Conservation (phyloP, 1,140 invertebrate genomes). For the Antheraea mylitta region DNA sequence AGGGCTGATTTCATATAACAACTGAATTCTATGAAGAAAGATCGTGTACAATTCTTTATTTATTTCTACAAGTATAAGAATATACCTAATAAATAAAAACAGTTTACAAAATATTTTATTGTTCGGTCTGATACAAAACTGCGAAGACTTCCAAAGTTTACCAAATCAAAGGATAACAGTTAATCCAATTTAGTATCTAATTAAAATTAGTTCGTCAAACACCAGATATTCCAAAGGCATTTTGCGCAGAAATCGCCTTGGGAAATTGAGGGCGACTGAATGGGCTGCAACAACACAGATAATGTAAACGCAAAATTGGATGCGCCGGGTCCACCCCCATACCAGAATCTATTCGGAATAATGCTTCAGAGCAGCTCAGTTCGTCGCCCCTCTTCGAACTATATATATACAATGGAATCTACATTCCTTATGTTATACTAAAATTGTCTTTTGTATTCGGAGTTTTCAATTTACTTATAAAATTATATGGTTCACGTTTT, state of each 20-base stretch:
- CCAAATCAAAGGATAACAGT: background rate
- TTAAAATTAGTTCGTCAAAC: slow-evolving; percentile 19
- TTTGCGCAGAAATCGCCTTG: slow-evolving; percentile 24
- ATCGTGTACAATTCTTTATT: too few species aligned
- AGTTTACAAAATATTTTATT: too few species aligned
- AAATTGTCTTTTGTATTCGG: background rate
- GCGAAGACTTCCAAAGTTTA: background rate
- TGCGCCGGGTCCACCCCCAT: slow-evolving; percentile 22
- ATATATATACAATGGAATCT: background rate
- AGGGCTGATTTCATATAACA: too few species aligned
- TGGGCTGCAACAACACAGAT: slow-evolving; percentile 41
- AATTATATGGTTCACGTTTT: too few species aligned
- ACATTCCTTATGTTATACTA: background rate
- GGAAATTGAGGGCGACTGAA: slow-evolving; percentile 26
- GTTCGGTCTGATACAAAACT: background rate
- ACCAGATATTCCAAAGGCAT: slow-evolving; percentile 26
- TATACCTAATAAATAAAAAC: too few species aligned
- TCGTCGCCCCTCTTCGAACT: slow-evolving; percentile 4
- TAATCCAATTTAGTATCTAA: background rate
- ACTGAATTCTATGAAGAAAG: too few species aligned
- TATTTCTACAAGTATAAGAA: too few species aligned
- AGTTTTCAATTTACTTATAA: background rate
- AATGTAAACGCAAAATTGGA: slow-evolving; percentile 39
- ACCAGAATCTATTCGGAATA: slow-evolving; percentile 15
- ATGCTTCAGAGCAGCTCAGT: slow-evolving; percentile 2